Evolutionary conservation across 1,140 invertebrate genomes (phyloP), one percentile per base, ranked within the genome.

Genomic region (Drosophila lini): DNA sequence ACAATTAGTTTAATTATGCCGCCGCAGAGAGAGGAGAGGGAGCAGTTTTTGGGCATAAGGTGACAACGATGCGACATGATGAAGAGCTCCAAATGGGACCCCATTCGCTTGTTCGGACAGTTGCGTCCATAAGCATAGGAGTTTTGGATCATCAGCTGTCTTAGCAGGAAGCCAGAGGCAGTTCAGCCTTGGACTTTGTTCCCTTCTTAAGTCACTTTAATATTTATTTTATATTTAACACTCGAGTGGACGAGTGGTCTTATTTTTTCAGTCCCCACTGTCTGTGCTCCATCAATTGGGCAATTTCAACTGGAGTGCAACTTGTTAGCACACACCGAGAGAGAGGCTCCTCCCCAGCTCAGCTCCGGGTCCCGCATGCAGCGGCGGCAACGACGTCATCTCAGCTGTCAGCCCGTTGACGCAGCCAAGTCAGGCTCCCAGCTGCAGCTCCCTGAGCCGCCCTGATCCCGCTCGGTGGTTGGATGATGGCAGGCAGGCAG

Each of bases 11-110:
- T 88, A 88, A 88, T 88, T 88, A 88, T 89, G 83, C 69, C 41
- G 71, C 79, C 60, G 31, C 22, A 38, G 32, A 0, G 32, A 0
- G 19, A 11, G 32, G 13, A 31, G 28, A 3, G 22, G 25, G 25
- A 28, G 32, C 79, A 76, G 73, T 74, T 88, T 89, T 84, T 42
- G 74, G 83, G 69, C 80, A 89, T 80, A 80, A 88, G 84, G 84
- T 88, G 84, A 88, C 84, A 88, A 89, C 84, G 84, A 88, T 83
- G 83, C 83, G 83, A 88, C 80, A 88, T 89, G 83, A 88, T 88
- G 80, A 88, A 83, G 83, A 78, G 74, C 71, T 70, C 13, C 62
- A 65, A 31, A 22, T 31, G n/a, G 11, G n/a, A 38, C 48, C 63
- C 63, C 74, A n/a, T 25, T 10, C 6, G 19, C 13, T 32, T 31